Evolutionary conservation across 2,113 vertebrate species (phyloP).

Genomic region (Paradoxurus hermaphroditus): DNA sequence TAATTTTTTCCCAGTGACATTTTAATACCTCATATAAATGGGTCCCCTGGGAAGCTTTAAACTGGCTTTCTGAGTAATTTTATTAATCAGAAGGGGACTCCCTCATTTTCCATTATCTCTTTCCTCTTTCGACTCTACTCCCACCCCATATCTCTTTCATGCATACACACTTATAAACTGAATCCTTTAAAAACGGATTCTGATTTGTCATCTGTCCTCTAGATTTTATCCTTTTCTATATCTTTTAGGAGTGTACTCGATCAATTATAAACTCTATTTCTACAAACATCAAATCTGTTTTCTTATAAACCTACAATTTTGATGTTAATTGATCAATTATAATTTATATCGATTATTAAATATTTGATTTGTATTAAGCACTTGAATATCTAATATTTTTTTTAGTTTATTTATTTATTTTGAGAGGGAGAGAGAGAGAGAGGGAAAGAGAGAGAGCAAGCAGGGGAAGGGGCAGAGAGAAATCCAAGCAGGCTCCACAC

Average conservation of each 20-base stretch:
- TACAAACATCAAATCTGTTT: not conserved
- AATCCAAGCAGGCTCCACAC: too few relatives aligned
- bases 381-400: not conserved
- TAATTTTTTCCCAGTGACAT: constrained; percentile 32
- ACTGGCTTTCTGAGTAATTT: not conserved
- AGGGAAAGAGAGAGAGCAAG: too few relatives aligned
- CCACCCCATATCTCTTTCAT: not conserved
- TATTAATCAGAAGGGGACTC: not conserved
- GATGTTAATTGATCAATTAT: not conserved
- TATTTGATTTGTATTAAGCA: not conserved
- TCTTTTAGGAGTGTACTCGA: not conserved
- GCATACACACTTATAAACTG: not conserved
- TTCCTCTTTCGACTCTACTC: not conserved
- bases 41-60: not conserved
- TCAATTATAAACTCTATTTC: not conserved
- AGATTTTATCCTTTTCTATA: not conserved
- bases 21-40: not conserved
- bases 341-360: not conserved
- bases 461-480: too few relatives aligned
- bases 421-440: too few relatives aligned
- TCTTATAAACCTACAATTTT: not conserved
- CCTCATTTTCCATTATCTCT: not conserved
- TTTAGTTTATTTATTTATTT: too few relatives aligned
- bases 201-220: not conserved
- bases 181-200: not conserved